These are phyloP conservation scores for Sterna hirundo DNA, from an alignment of 2,113 vertebrate genomes.

Conservation along the genomic window DNA sequence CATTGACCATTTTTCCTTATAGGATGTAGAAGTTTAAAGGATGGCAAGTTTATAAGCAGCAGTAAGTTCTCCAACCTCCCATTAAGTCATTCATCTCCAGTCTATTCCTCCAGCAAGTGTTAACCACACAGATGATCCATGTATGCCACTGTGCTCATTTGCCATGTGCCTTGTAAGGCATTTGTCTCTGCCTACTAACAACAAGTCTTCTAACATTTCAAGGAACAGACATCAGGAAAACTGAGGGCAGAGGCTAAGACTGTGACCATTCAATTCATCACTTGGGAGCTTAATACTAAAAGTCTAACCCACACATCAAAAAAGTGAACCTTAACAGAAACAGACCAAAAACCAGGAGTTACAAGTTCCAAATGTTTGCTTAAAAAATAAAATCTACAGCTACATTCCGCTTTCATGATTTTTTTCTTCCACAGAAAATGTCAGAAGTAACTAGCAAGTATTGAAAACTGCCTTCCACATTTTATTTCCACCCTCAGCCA, in stretches of 20 bases:
- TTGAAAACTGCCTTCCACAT: neutral
- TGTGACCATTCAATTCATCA: neutral
- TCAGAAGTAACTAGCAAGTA: neutral
- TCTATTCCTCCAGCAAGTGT: neutral
- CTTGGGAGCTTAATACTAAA: neutral
- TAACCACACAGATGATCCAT: neutral
- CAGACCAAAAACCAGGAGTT: accelerated
- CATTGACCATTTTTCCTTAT: neutral
- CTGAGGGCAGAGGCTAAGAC: neutral
- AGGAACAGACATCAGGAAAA: neutral
- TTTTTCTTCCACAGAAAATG: neutral
- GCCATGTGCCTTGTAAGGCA: neutral
- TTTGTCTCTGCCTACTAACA: conserved; percentile 5
- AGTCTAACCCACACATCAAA: neutral
- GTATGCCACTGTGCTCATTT: neutral
- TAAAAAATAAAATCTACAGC: neutral
- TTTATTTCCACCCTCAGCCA: neutral
- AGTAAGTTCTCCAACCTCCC: neutral
- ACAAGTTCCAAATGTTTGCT: neutral
- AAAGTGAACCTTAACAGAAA: neutral
- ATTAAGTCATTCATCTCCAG: neutral
- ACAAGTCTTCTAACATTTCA: neutral
- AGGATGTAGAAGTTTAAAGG: neutral
- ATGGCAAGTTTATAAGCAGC: neutral
- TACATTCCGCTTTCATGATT: neutral